A percentile compares a stretch with the other conserved stretches of the same genome.
Conservation (phyloP, 2,113 vertebrate species). For the Megatriorchis doriae region DNA sequence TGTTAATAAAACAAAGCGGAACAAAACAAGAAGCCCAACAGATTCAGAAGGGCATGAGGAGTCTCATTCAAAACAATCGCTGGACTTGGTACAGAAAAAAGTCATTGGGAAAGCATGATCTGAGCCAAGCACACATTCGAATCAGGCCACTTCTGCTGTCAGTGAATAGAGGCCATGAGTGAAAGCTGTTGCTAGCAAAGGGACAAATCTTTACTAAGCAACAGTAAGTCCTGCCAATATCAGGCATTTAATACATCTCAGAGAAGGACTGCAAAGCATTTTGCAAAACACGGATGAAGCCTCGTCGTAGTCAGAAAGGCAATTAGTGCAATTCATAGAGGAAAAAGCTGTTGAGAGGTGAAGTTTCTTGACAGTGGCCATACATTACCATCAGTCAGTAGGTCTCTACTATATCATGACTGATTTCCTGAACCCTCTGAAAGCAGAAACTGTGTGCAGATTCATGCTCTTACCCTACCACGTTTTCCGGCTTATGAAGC, state of each 20-base stretch:
- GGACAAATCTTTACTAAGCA: not conserved
- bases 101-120: not conserved
- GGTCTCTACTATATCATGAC: not conserved
- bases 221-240: not conserved
- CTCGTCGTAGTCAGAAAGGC: not conserved
- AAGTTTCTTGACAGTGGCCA: not conserved
- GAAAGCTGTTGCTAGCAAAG: not conserved
- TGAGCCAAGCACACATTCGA: not conserved
- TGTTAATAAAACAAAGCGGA: not conserved
- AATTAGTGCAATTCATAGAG: not conserved
- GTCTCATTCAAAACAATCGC: not conserved
- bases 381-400: not conserved
- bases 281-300: not conserved
- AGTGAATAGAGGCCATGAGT: not conserved
- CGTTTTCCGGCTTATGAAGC: not conserved
- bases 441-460: not conserved
- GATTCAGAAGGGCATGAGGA: not conserved
- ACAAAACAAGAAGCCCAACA: not conserved
- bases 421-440: not conserved
- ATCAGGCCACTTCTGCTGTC: not conserved
- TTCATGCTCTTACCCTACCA: not conserved
- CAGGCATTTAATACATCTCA: not conserved
- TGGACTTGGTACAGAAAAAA: not conserved
- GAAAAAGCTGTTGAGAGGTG: not conserved
- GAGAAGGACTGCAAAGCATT: not conserved